Conservation (phyloP, 2,113 vertebrate genomes). For the Mesoclemmys tuberculata region DNA sequence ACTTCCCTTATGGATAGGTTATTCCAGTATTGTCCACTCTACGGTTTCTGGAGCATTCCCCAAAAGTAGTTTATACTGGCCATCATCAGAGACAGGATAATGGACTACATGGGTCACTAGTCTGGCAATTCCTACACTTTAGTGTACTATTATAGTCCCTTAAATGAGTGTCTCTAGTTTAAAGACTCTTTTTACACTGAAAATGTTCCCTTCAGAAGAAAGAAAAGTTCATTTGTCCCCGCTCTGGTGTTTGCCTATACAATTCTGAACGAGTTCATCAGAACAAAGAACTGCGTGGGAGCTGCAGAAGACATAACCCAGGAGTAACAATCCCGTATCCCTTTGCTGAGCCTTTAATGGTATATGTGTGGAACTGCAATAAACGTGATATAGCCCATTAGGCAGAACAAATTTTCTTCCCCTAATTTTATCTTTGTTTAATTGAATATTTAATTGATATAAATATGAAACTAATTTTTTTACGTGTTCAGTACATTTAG, state of each 20-base stretch:
- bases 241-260: neutral
- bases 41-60: slow-evolving; percentile 68
- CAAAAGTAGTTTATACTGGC: slow-evolving; percentile 52
- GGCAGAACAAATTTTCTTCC: slow-evolving; percentile 81
- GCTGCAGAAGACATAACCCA: slow-evolving; percentile 26
- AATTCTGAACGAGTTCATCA: neutral
- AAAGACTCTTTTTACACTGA: neutral
- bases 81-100: slow-evolving; percentile 53
- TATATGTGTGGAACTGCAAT: slow-evolving; percentile 77
- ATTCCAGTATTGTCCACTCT: slow-evolving; percentile 69
- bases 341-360: slow-evolving; percentile 71
- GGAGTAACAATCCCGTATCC: slow-evolving; percentile 35
- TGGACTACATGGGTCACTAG: neutral
- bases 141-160: fast-evolving
- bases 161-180: neutral
- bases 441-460: slow-evolving; percentile 88
- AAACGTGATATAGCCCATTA: slow-evolving; percentile 82
- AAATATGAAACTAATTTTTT: slow-evolving; percentile 80
- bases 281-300: slow-evolving; percentile 58
- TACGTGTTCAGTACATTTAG: slow-evolving; percentile 75
- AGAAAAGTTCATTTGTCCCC: neutral
- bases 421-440: slow-evolving; percentile 86
- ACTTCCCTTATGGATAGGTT: slow-evolving; percentile 48
- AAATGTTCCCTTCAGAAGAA: neutral
- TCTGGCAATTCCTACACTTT: neutral